Evolutionary conservation across 2,113 vertebrate genomes (phyloP), one percentile per base, ranked within the genome.

Genomic region (Trinectes maculatus): DNA sequence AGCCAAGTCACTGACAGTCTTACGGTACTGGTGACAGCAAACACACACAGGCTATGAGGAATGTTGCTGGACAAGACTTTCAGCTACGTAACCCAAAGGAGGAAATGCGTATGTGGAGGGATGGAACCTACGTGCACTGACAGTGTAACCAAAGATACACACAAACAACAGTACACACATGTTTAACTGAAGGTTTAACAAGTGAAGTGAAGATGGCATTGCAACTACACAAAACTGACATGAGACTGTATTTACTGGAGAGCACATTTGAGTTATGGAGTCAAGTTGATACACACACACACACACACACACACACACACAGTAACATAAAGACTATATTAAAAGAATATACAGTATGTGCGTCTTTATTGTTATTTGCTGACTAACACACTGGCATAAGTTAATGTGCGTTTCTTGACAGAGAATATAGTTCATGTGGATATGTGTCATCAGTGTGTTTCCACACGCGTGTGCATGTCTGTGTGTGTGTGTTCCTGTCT

Each of bases 31-130:
- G 47, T 48, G 66, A 67, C n/a, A 4, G 37, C 49, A 62, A 33
- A 71, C 65, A 65, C 33, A 75, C 22, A 48, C 52, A 61, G 21
- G 36, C 8, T 44, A 33, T 53, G 36, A 82, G 73, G 83, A 89
- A 90, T 89, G 86, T 57, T 46, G 85, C 12, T 3, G 26, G 55
- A 71, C 89, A 34, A 58, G 85, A 70, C 62, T 79, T 55, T 71
- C 37, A 43, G 43, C 49, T 52, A 34, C 18, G 21, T 36, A 37
- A 74, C 47, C 43, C 31, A 58, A 59, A 28, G 39, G 55, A 11
- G 12, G 55, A 77, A 64, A 36, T 70, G 60, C 29, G 9, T 22
- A 53, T 25, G 31, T 3, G 21, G 25, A 65, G 25, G 36, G 29
- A 47, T 78, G 75, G 52, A 39, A 25, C 48, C 52, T 5, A 46